Evolutionary conservation across 2,113 vertebrate species (phyloP).

Genomic region (Sturnus vulgaris): DNA sequence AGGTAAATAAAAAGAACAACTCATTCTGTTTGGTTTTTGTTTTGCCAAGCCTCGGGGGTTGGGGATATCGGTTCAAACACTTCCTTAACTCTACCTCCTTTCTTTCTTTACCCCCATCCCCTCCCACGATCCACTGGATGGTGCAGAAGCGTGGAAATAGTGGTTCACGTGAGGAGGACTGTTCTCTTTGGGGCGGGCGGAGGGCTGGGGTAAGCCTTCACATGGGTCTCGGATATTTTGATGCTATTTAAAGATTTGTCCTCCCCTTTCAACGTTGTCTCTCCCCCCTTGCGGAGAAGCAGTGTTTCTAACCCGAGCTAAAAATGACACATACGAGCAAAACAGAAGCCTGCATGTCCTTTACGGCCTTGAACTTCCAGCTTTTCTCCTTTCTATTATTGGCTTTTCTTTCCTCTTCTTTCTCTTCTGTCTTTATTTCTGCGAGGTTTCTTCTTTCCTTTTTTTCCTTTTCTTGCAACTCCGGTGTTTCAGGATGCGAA

Average conservation of each 20-base stretch:
- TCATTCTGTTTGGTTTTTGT: neutral
- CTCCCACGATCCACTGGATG: neutral
- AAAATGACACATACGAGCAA: conserved; percentile 14
- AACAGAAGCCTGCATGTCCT: neutral
- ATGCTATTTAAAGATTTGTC: conserved; percentile 34
- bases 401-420: neutral
- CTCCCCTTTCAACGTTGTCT: neutral
- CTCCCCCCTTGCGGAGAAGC: neutral
- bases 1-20: conserved; percentile 67
- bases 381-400: neutral
- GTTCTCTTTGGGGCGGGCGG: neutral
- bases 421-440: neutral
- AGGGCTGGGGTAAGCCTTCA: neutral
- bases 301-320: conserved; percentile 10
- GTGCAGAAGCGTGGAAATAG: neutral
- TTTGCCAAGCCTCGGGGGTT: neutral
- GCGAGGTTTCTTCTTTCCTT: neutral
- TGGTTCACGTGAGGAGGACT: neutral
- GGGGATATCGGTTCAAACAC: neutral
- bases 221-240: neutral
- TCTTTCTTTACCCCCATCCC: neutral
- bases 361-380: neutral
- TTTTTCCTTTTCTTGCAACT: neutral
- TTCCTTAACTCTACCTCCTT: neutral
- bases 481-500: neutral